Evolutionary conservation across 2,797 vertebrate genomes (phyloP).

Genomic region (Lerista edwardsae): DNA sequence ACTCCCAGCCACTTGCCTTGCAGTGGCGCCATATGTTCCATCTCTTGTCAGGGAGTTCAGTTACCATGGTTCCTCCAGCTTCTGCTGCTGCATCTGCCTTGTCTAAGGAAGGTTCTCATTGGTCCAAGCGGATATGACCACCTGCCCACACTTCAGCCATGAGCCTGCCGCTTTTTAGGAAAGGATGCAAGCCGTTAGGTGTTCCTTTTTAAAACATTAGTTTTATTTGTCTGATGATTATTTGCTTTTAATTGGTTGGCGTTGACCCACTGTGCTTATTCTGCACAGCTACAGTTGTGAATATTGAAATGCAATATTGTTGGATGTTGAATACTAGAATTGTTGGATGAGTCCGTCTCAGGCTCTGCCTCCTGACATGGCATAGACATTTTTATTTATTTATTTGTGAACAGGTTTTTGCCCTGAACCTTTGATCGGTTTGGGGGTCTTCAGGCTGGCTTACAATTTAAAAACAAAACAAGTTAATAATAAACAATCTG

Average conservation of each 20-base stretch:
- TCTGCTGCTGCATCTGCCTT: neutral
- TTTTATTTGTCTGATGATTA: neutral
- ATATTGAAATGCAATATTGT: neutral
- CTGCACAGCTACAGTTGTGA: neutral
- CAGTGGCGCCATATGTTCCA: neutral
- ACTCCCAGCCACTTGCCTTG: neutral
- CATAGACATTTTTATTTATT: neutral
- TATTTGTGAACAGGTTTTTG: neutral
- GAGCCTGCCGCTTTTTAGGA: conserved; percentile 5
- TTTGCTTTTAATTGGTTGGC: neutral
- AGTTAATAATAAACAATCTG: no score
- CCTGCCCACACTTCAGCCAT: neutral
- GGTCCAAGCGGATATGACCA: conserved; percentile 16
- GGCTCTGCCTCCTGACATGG: neutral
- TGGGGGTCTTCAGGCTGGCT: no score
- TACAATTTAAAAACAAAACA: no score
- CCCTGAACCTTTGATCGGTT: no score
- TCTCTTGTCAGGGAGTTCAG: conserved; percentile 22
- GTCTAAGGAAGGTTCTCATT: conserved; percentile 2
- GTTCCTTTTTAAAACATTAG: neutral
- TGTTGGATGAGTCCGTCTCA: neutral
- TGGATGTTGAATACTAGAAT: neutral
- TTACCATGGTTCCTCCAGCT: neutral
- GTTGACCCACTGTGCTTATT: neutral
- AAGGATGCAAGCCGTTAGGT: neutral